Base-by-base conservation (phyloP, 1,140 invertebrate species). In the Aphidius gifuensis region DNA sequence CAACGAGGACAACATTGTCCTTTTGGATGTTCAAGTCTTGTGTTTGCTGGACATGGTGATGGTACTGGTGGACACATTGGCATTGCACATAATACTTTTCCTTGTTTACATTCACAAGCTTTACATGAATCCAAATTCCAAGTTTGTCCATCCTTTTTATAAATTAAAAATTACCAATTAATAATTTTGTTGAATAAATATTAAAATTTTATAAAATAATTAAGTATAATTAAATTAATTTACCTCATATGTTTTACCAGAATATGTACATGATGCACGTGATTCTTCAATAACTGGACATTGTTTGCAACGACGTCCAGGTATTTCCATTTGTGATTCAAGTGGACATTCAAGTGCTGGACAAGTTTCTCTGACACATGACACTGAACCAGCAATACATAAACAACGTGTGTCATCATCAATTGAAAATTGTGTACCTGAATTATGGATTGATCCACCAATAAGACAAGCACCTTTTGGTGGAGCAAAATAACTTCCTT, bases 61-160 rank as follows among this genome's bases (percentile, higher is more conserved):
- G 81, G 79, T 8, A 80, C 71, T 32, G 82, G 77, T 2, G 84
- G 85, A 74, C 94, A 96, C 66, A 86, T 83, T 67, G 90, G 87
- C 79, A 88, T 88, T 5, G 88, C 88, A 79, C 94, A 97, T 3
- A 87, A 84, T 4, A 92, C 87, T 72, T 88, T 87, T 40, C 93
- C 93, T 32, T 86, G 84, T 51, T 86, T 84, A 77, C 94, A 97
- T 64, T 76, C 79, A 74, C 94, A 97, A 11, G 89, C 89, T 65
- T 91, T 92, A 76, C 94, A 97, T 9, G 88, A 85, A 74, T 94
- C 92, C 70, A 92, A 82, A 70, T 88, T 85, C 93, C 93, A 96
- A 40, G 85, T 85, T 72, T 93, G 89, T 69, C 92, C 93, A 82
- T 93, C 88, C 91, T 93, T 82, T 71, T 85, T 79, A 78, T 72